These are phyloP conservation scores for Anthoptus insignis DNA, from an alignment of 2,888 invertebrate species.

Conservation along the genomic window DNA sequence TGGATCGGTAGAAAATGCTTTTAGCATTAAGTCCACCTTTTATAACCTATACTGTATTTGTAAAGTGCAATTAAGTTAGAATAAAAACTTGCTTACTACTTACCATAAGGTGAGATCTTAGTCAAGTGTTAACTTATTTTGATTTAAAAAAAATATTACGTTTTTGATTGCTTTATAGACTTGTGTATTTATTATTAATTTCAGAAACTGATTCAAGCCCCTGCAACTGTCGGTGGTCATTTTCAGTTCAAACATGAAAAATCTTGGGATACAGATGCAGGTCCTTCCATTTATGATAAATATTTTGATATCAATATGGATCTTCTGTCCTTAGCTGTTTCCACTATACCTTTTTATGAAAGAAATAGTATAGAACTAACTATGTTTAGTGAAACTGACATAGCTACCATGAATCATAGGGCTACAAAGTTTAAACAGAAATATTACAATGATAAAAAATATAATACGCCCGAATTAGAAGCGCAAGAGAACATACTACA, in stretches of 20 bases:
- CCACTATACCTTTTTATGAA: conserved; percentile 76
- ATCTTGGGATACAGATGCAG: conserved; percentile 73
- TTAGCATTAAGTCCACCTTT: too few relatives aligned
- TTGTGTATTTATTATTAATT: conserved; percentile 35
- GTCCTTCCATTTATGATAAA: conserved; percentile 75
- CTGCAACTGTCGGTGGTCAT: conserved; percentile 76
- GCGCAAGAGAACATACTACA: conserved; percentile 64
- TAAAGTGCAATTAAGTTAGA: too few relatives aligned
- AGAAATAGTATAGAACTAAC: conserved; percentile 68
- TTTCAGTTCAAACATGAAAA: conserved; percentile 85
- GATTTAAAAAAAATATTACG: too few relatives aligned
- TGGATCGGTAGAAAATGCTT: too few relatives aligned
- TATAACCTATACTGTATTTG: too few relatives aligned
- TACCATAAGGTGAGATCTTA: too few relatives aligned
- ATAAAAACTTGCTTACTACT: too few relatives aligned
- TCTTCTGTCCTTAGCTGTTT: conserved; percentile 67
- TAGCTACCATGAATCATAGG: conserved; percentile 73
- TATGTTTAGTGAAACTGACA: conserved; percentile 69
- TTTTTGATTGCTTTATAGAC: too few relatives aligned
- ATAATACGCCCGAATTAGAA: conserved; percentile 68
- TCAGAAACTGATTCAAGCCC: conserved; percentile 77
- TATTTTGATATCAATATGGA: conserved; percentile 79
- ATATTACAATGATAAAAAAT: conserved; percentile 72
- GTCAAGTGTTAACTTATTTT: too few relatives aligned
- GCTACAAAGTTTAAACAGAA: conserved; percentile 74